A percentile compares a stretch with the other conserved stretches of the same genome.
phyloP scores from a whole-genome alignment of 2,888 invertebrate genomes.

The Xylophagus ater region DNA sequence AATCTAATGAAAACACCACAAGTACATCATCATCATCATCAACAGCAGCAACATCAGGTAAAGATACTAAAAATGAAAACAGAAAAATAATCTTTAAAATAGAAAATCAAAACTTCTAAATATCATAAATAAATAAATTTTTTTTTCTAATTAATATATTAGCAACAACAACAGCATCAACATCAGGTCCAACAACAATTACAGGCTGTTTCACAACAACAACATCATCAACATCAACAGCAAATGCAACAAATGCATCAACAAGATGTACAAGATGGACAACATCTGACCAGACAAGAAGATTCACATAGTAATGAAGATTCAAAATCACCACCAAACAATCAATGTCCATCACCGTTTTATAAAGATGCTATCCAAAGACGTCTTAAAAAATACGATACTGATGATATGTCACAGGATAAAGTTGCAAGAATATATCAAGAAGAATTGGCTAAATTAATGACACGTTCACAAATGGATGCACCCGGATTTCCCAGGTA shows the following conservation, averaged over 20 bases:
- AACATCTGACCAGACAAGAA: slow-evolving; percentile 49
- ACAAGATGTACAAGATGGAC: too few species aligned
- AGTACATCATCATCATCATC: slow-evolving; percentile 29
- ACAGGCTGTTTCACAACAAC: too few species aligned
- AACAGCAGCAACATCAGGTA: slow-evolving; percentile 41
- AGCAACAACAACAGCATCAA: slow-evolving; percentile 57
- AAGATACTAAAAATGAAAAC: too few species aligned
- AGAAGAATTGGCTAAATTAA: slow-evolving; percentile 86
- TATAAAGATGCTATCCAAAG: slow-evolving; percentile 61
- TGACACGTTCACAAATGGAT: slow-evolving; percentile 70
- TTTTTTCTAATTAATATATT: too few species aligned
- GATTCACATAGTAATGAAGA: slow-evolving; percentile 68
- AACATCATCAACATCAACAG: slow-evolving; percentile 52
- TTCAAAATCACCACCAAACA: slow-evolving; percentile 65
- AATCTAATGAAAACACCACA: slow-evolving; percentile 68
- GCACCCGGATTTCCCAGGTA: slow-evolving; percentile 66
- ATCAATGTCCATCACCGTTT: slow-evolving; percentile 71
- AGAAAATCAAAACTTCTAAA: too few species aligned
- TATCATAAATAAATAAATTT: too few species aligned
- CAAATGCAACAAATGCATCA: slow-evolving; percentile 33
- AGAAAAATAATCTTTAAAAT: too few species aligned
- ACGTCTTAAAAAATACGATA: slow-evolving; percentile 76
- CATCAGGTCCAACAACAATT: slow-evolving; percentile 47
- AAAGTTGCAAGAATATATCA: slow-evolving; percentile 91
- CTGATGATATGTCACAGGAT: slow-evolving; percentile 92